Conservation (phyloP, 2,113 vertebrate species). For the rat (Rattus norvegicus) region GRCr8 NC_086039.1:38431501-38432000, state of each 20-base stretch:
- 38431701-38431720: not conserved
- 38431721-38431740: not conserved
- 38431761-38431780: not conserved
- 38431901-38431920: slow-evolving; percentile 36
- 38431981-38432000: not conserved
- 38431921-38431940: not conserved
- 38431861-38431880: slow-evolving; percentile 17
- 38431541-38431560: not conserved
- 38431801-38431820: not conserved
- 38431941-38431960: not conserved
- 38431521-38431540: not conserved
- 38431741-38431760: not conserved
- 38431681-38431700: not conserved
- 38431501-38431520: not conserved
- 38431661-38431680: slow-evolving; percentile 42
- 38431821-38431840: slow-evolving; percentile 16
- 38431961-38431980: not conserved
- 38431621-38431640: slow-evolving; percentile 3
- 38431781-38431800: slow-evolving; percentile 18
- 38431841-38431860: not conserved
- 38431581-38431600: slow-evolving; percentile 51
- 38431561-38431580: slow-evolving; percentile 44
- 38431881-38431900: not conserved
- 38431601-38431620: not conserved
- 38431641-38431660: slow-evolving; percentile 22